Conservation (phyloP, 1,140 invertebrate genomes). For the Hesperophylax magnus region DNA sequence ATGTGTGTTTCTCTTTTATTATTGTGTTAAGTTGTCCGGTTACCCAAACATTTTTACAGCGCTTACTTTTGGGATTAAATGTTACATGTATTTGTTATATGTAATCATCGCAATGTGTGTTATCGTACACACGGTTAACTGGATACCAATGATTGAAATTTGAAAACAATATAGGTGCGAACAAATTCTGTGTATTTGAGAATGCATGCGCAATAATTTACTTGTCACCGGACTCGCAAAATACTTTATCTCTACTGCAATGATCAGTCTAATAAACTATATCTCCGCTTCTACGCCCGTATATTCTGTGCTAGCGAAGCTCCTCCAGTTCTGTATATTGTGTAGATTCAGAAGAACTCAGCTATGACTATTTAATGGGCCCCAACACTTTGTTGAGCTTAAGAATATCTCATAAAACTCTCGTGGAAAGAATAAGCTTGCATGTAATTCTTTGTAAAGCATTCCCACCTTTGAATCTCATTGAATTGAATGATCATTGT, state of each 20-base stretch:
- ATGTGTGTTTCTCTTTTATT: no score
- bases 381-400: background rate
- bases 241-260: background rate
- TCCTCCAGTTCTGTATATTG: background rate
- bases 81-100: no score
- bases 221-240: background rate
- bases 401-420: slow-evolving; percentile 5
- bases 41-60: no score
- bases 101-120: no score
- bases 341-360: slow-evolving; percentile 13
- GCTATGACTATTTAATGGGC: slow-evolving; percentile 15
- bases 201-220: background rate
- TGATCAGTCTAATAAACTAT: background rate
- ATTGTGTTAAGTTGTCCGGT: no score
- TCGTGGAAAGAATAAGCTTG: background rate
- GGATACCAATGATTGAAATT: no score
- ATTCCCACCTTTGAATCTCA: no score
- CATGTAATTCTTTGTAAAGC: no score
- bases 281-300: background rate
- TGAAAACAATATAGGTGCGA: no score
- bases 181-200: background rate
- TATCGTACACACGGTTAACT: no score
- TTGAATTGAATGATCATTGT: no score
- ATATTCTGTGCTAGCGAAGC: background rate
- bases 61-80: no score